phyloP scores from a whole-genome alignment of 2,797 vertebrate genomes.

The Typhlichthys eigenmanni region DNA sequence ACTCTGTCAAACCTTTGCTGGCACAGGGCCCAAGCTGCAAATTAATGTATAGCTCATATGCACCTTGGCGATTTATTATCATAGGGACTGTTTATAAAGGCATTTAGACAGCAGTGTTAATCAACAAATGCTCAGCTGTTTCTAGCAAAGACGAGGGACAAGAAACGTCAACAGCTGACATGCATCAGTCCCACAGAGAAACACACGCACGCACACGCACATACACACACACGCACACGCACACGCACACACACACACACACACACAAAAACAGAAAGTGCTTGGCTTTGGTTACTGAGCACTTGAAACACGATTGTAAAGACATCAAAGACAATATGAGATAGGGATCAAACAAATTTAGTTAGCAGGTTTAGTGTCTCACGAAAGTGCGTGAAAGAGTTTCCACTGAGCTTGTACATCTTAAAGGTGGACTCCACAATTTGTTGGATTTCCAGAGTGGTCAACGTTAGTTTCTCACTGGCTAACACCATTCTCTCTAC shows the following conservation, averaged over 20 bases:
- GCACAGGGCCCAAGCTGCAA: constrained; percentile 48
- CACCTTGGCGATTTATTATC: constrained; percentile 57
- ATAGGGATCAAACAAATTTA: constrained; percentile 28
- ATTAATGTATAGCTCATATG: constrained; percentile 59
- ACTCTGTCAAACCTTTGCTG: constrained; percentile 64
- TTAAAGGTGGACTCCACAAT: neutral
- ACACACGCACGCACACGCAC: neutral
- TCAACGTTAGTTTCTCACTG: neutral
- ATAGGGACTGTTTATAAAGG: constrained; percentile 51
- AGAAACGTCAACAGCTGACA: constrained; percentile 47
- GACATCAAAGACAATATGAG: constrained; percentile 35
- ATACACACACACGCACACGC: neutral
- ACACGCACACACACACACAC: neutral
- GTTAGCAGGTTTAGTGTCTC: constrained; percentile 1
- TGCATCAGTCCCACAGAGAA: constrained; percentile 26
- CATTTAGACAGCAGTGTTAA: constrained; percentile 47
- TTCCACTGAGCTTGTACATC: neutral
- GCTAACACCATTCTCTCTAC: too few relatives aligned
- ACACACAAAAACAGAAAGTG: constrained; percentile 17
- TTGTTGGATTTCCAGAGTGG: neutral
- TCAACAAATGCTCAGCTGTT: constrained; percentile 48
- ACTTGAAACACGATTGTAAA: constrained; percentile 47
- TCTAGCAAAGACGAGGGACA: constrained; percentile 27
- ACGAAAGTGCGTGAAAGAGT: neutral
- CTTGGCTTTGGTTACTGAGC: constrained; percentile 38